Percentiles rank a stretch among this genome's conserved stretches.
These are phyloP conservation scores for Papilio aristodemus DNA, from an alignment of 1,140 invertebrate species.

Conservation along the genomic window DNA sequence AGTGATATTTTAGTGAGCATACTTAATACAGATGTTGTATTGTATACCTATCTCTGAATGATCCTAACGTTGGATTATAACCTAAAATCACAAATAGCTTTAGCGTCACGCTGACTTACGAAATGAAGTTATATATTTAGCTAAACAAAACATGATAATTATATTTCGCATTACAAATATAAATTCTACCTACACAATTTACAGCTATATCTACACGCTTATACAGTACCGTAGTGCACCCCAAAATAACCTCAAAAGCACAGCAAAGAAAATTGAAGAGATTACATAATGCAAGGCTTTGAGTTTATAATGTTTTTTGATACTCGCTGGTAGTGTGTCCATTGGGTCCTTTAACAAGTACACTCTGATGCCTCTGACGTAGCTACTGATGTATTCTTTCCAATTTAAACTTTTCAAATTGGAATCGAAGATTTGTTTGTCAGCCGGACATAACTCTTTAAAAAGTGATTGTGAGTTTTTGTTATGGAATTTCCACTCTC, in stretches of 20 bases:
- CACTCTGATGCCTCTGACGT: constrained; percentile 81
- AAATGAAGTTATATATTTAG: not conserved
- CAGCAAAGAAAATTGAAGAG: constrained; percentile 38
- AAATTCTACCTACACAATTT: constrained; percentile 15
- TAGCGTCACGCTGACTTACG: constrained; percentile 2
- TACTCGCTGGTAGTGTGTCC: constrained; percentile 67
- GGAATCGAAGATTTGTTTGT: constrained; percentile 83
- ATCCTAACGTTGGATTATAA: not conserved
- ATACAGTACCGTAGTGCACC: constrained; percentile 8
- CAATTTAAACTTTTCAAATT: constrained; percentile 82
- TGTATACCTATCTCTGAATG: too few relatives aligned
- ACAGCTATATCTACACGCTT: constrained; percentile 3
- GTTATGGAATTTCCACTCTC: constrained; percentile 87
- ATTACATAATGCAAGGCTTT: constrained; percentile 51
- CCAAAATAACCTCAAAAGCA: constrained; percentile 43
- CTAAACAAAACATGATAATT: not conserved
- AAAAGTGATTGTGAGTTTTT: constrained; percentile 81
- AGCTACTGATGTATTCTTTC: constrained; percentile 81
- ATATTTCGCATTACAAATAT: not conserved
- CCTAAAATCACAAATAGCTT: constrained; percentile 27
- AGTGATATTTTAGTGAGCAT: too few relatives aligned
- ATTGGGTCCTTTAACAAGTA: constrained; percentile 83
- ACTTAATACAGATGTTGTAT: too few relatives aligned
- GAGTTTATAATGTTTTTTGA: constrained; percentile 48
- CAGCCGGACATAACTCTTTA: constrained; percentile 75